A percentile compares a stretch with the other conserved stretches of the same genome.
phyloP scores from a whole-genome alignment of 2,113 vertebrate species.

The Gavialis gangeticus region DNA sequence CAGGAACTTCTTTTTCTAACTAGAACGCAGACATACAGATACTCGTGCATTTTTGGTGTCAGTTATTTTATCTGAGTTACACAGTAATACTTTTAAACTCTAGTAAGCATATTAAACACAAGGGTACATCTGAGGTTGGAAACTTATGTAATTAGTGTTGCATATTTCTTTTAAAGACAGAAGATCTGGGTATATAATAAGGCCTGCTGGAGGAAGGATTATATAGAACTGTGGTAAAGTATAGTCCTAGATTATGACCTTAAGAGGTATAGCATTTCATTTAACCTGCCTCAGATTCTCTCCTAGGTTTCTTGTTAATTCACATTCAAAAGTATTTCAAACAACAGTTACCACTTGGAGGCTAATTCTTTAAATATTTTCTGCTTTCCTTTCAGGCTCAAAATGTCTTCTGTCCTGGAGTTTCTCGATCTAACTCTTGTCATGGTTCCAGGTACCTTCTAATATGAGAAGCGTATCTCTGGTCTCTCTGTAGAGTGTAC shows the following conservation, averaged over 20 bases:
- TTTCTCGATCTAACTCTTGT: not conserved
- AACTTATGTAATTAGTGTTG: not conserved
- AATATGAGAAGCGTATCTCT: not conserved
- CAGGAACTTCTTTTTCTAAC: not conserved
- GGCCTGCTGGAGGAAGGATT: not conserved
- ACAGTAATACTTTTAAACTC: too few species aligned
- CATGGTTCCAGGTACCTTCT: not conserved
- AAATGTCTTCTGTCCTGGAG: not conserved
- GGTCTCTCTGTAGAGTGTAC: not conserved
- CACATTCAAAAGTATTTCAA: not conserved
- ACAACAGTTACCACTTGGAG: not conserved
- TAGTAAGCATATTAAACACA: too few species aligned
- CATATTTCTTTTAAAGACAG: not conserved
- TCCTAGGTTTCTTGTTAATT: not conserved
- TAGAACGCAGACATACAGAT: conserved; percentile 40
- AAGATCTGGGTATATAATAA: accelerated
- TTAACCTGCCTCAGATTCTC: not conserved
- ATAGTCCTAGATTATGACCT: not conserved
- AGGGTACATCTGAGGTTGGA: not conserved
- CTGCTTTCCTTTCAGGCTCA: not conserved
- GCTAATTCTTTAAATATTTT: not conserved
- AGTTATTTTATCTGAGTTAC: not conserved
- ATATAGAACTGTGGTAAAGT: not conserved
- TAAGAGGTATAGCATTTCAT: not conserved
- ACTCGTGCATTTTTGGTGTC: not conserved